Evolutionary conservation across 2,888 invertebrate genomes (phyloP).

Genomic region (Ennomos quercinarius): DNA sequence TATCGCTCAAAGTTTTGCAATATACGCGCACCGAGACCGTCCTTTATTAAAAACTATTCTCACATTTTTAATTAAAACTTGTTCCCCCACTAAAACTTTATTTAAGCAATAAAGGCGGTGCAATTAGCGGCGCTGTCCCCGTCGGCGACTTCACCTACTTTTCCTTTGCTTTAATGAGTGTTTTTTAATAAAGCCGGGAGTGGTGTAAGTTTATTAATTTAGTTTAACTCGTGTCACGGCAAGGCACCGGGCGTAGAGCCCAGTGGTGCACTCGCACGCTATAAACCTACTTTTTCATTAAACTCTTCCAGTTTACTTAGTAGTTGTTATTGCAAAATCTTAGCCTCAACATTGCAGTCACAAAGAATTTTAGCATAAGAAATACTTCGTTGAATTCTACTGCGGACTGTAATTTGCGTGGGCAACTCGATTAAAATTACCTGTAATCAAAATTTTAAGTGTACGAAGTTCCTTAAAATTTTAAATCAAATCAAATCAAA

Average conservation of each 20-base stretch:
- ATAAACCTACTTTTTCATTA: conserved; percentile 68
- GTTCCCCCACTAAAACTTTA: conserved; percentile 85
- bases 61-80: conserved; percentile 86
- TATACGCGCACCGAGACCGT: conserved; percentile 81
- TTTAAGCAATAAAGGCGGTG: conserved; percentile 85
- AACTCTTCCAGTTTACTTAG: conserved; percentile 26
- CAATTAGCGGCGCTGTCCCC: conserved; percentile 85
- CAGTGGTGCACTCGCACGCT: conserved; percentile 45
- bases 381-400: not conserved
- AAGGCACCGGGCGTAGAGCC: conserved; percentile 39
- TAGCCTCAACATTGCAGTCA: not conserved
- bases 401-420: no score
- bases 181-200: conserved; percentile 84
- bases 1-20: conserved; percentile 85
- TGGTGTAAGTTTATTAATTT: conserved; percentile 85
- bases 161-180: conserved; percentile 84
- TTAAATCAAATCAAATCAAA: no score
- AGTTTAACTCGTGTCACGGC: conserved; percentile 82
- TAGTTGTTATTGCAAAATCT: conserved; percentile 15
- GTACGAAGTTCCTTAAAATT: no score
- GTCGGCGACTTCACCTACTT: conserved; percentile 85
- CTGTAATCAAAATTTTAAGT: no score
- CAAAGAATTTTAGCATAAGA: not conserved
- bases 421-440: no score
- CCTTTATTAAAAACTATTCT: conserved; percentile 86